These are phyloP conservation scores for Periparus ater DNA, from an alignment of 2,797 vertebrate genomes.

Conservation along the genomic window DNA sequence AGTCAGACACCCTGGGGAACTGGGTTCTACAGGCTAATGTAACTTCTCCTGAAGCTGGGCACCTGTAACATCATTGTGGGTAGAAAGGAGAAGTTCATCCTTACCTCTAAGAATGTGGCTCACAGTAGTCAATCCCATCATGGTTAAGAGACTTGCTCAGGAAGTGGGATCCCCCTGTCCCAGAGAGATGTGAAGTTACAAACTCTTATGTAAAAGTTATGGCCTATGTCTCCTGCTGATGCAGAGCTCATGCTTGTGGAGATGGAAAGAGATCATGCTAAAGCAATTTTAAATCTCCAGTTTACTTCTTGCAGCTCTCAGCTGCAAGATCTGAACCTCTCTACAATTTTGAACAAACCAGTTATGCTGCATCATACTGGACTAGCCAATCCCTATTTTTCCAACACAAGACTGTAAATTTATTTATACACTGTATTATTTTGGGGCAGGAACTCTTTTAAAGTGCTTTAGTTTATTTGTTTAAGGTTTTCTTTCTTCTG, in stretches of 20 bases:
- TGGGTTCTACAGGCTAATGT: background rate
- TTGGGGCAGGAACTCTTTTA: fast-evolving
- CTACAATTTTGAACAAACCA: background rate
- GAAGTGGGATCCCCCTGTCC: background rate
- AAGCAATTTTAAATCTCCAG: background rate
- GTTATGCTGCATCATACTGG: background rate
- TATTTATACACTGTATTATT: background rate
- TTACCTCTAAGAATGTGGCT: background rate
- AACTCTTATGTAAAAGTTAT: background rate
- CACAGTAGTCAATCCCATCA: background rate
- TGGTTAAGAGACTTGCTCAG: background rate
- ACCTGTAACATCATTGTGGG: background rate
- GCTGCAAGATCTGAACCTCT: background rate
- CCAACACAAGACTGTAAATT: background rate
- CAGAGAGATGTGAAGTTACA: background rate
- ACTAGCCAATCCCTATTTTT: background rate
- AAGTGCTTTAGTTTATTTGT: background rate
- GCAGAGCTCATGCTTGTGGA: background rate
- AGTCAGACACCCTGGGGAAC: background rate
- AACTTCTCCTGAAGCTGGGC: background rate
- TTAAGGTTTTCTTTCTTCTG: background rate
- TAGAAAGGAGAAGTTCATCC: background rate
- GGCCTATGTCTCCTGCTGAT: background rate
- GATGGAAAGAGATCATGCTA: background rate
- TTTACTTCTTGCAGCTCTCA: background rate